phyloP scores from a whole-genome alignment of 2,113 vertebrate species.

The Pteronura brasiliensis region DNA sequence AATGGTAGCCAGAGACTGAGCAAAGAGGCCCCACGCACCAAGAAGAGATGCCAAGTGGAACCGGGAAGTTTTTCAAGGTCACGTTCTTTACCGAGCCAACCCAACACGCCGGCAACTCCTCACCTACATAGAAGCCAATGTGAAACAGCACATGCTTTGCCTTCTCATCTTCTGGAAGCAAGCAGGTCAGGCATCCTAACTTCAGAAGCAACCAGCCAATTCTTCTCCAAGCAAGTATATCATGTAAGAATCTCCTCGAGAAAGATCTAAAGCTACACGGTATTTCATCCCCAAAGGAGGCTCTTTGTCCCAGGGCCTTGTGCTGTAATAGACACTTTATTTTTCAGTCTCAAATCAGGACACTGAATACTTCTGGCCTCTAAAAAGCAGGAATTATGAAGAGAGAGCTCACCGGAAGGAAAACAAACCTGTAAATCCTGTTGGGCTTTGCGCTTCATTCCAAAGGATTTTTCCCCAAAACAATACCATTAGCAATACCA shows the following conservation, averaged over 20 bases:
- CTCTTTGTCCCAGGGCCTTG: conserved; percentile 53
- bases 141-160: not conserved
- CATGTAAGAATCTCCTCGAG: not conserved
- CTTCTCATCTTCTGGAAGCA: conserved; percentile 26
- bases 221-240: conserved; percentile 34
- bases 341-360: conserved; percentile 63
- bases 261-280: conserved; percentile 4
- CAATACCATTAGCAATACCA: conserved; percentile 39
- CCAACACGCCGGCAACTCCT: not conserved
- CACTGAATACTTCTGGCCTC: conserved; percentile 63
- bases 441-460: conserved; percentile 47
- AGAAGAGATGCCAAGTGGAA: not conserved
- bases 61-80: conserved; percentile 42
- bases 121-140: not conserved
- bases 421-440: conserved; percentile 67
- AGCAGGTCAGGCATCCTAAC: not conserved
- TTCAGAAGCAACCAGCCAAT: conserved; percentile 35
- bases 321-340: conserved; percentile 62
- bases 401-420: conserved; percentile 36
- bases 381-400: conserved; percentile 57
- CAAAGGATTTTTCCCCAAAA: conserved; percentile 46
- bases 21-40: not conserved
- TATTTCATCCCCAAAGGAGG: conserved; percentile 28
- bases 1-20: not conserved
- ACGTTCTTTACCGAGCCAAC: not conserved